A percentile compares a stretch with the other conserved stretches of the same genome.
These are phyloP conservation scores for Carollia perspicillata DNA, from an alignment of 2,113 vertebrate species.

Conservation along the genomic window DNA sequence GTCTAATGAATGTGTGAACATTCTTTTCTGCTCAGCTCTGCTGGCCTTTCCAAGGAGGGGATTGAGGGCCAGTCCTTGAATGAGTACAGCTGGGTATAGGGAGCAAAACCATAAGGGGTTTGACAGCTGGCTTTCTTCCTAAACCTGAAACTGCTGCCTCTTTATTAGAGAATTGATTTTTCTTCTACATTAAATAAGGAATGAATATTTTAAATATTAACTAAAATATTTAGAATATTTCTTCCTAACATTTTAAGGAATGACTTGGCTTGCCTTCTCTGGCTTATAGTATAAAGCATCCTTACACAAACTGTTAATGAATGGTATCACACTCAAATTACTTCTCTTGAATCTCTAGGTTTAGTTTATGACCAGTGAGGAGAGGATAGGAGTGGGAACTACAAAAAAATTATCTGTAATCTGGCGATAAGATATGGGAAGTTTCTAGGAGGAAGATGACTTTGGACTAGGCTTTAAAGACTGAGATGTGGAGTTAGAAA, in stretches of 20 bases:
- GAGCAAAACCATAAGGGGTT: not conserved
- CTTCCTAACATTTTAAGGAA: not conserved
- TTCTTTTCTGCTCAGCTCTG: not conserved
- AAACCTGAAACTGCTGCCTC: not conserved
- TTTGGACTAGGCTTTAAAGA: not conserved
- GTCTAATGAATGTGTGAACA: not conserved
- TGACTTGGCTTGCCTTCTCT: not conserved
- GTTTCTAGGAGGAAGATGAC: not conserved
- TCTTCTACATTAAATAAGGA: slow-evolving; percentile 12
- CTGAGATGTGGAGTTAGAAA: not conserved
- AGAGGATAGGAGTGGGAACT: not conserved
- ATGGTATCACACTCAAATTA: not conserved
- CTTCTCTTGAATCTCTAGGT: not conserved
- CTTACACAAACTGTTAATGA: not conserved
- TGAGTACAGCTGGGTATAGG: not conserved
- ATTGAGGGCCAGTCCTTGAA: not conserved
- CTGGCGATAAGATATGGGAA: not conserved
- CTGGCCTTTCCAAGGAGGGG: not conserved
- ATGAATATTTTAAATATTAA: slow-evolving; percentile 6
- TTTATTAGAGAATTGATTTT: slow-evolving; percentile 7
- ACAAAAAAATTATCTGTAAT: not conserved
- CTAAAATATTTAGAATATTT: not conserved
- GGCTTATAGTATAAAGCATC: not conserved
- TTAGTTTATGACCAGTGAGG: not conserved
- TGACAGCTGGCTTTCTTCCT: not conserved